These are phyloP conservation scores for Romanomermis culicivorax DNA, from an alignment of 2,888 invertebrate species.

Conservation along the genomic window DNA sequence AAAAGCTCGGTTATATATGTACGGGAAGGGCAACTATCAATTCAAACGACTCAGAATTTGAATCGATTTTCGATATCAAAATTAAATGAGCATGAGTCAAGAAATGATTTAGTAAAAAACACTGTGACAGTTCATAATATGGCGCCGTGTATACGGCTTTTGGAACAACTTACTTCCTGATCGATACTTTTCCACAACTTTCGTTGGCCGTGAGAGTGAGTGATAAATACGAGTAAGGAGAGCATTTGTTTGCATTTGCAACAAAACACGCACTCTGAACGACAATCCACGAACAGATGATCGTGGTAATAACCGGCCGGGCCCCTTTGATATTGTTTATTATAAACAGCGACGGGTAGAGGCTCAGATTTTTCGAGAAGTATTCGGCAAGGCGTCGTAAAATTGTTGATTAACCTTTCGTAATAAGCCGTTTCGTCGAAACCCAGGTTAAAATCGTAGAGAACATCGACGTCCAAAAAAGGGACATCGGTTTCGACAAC, in stretches of 20 bases:
- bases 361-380: neutral
- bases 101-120: too few relatives aligned
- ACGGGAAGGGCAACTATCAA: too few relatives aligned
- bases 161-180: too few relatives aligned
- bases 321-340: neutral
- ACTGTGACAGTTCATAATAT: too few relatives aligned
- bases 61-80: too few relatives aligned
- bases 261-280: neutral
- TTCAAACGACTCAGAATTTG: too few relatives aligned
- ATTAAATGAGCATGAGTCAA: too few relatives aligned
- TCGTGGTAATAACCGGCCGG: slow-evolving; percentile 4
- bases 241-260: neutral
- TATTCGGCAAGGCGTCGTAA: neutral
- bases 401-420: neutral
- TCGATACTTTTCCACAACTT: too few relatives aligned
- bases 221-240: neutral
- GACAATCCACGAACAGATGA: slow-evolving; percentile 1
- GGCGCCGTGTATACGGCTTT: too few relatives aligned
- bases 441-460: neutral
- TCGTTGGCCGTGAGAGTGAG: slow-evolving; percentile 1
- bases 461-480: too few relatives aligned
- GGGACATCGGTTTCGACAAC: too few relatives aligned
- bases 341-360: slow-evolving; percentile 5
- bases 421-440: neutral
- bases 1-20: too few relatives aligned